These are phyloP conservation scores for Porites divaricata DNA, from an alignment of 92 coral and sea anemone genomes.

Conservation along the genomic window DNA sequence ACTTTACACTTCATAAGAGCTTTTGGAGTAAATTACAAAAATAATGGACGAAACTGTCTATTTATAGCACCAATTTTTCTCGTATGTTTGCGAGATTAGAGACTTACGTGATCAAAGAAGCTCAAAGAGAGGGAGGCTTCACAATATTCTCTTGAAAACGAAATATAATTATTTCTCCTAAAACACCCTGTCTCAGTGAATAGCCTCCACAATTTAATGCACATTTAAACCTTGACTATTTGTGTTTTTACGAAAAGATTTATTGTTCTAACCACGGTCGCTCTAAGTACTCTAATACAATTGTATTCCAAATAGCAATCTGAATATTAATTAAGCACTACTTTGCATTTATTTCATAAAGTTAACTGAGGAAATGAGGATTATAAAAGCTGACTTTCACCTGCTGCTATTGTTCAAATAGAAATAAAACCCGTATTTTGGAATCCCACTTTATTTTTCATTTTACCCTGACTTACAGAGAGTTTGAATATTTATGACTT, in stretches of 20 bases:
- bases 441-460: not conserved
- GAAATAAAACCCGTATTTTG: not conserved
- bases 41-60: not conserved
- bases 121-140: not conserved
- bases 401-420: not conserved
- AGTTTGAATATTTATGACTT: not conserved
- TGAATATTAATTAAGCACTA: not conserved
- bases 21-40: not conserved
- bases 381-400: not conserved
- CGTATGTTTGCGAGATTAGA: not conserved
- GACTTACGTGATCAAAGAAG: not conserved
- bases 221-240: not conserved
- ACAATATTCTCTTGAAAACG: slow-evolving; percentile 8
- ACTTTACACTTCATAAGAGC: not conserved
- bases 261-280: not conserved
- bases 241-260: not conserved
- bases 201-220: not conserved
- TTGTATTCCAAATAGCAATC: not conserved
- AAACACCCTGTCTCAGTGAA: slow-evolving; percentile 6
- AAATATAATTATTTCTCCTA: not conserved
- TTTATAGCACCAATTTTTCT: not conserved
- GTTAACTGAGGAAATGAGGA: not conserved
- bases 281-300: not conserved
- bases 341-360: too few relatives aligned
- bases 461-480: not conserved